Evolutionary conservation across 2,888 invertebrate genomes (phyloP).

Genomic region (Drosophila prolongata): DNA sequence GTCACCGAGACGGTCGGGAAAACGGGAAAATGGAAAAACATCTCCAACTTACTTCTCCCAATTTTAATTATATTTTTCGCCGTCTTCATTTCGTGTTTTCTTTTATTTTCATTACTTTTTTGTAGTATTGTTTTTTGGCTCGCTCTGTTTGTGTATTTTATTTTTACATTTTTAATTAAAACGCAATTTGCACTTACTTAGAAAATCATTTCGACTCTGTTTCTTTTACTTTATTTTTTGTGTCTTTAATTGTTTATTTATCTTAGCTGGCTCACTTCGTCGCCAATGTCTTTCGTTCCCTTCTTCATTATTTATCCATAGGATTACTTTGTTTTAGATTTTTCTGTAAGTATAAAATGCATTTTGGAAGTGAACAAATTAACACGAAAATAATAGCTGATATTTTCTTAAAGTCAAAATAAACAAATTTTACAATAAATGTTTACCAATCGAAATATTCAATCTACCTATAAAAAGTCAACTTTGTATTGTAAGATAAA

Average conservation of each 20-base stretch:
- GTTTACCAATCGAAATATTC: too few species aligned
- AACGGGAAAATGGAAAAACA: constrained; percentile 30
- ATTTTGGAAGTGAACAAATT: not conserved
- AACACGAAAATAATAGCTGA: not conserved
- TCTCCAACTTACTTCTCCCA: constrained; percentile 73
- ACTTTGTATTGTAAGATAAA: too few species aligned
- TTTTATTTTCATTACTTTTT: constrained; percentile 15
- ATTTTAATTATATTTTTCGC: constrained; percentile 71
- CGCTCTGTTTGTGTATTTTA: constrained; percentile 61
- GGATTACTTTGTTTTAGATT: not conserved
- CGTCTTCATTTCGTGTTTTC: not conserved
- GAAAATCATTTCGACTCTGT: constrained; percentile 73
- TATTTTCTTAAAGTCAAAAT: too few species aligned
- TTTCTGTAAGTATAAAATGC: not conserved
- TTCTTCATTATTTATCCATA: constrained; percentile 5
- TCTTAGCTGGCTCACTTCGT: constrained; percentile 34
- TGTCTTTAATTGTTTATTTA: constrained; percentile 42
- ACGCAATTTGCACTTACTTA: constrained; percentile 78
- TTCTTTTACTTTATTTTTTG: constrained; percentile 1
- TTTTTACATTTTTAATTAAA: constrained; percentile 78
- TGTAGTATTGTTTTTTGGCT: constrained; percentile 6
- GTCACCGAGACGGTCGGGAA: constrained; percentile 52
- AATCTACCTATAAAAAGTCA: too few species aligned
- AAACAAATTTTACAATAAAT: too few species aligned
- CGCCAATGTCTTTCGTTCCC: constrained; percentile 1